Evolutionary conservation across 1,140 invertebrate genomes (phyloP).

Genomic region (Limonius californicus): DNA sequence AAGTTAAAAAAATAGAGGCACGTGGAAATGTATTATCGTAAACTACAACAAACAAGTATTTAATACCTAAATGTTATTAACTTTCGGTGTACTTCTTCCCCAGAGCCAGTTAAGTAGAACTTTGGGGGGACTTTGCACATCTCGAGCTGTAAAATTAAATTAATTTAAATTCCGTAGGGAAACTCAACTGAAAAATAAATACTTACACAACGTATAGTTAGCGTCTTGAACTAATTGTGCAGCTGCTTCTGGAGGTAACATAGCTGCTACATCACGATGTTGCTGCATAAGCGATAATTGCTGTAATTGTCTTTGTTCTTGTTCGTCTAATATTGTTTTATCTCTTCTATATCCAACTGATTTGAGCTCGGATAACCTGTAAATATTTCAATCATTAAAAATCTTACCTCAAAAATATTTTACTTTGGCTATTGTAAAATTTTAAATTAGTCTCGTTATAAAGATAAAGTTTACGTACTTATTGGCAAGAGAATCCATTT

Average conservation of each 20-base stretch:
- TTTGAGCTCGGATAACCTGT: slow-evolving; percentile 68
- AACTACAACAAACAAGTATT: background rate
- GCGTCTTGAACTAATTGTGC: slow-evolving; percentile 60
- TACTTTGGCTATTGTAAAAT: too few species aligned
- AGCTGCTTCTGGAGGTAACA: slow-evolving; percentile 62
- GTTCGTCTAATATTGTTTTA: slow-evolving; percentile 67
- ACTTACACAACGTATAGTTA: slow-evolving; percentile 69
- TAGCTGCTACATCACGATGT: slow-evolving; percentile 60
- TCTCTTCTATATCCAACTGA: slow-evolving; percentile 68
- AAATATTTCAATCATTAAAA: too few species aligned
- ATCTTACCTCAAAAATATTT: too few species aligned
- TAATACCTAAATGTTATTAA: slow-evolving; percentile 42
- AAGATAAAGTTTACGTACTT: slow-evolving; percentile 22
- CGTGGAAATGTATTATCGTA: background rate
- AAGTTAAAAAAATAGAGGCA: background rate
- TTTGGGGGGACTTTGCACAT: slow-evolving; percentile 70
- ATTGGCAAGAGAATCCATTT: slow-evolving; percentile 31
- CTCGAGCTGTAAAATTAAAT: slow-evolving; percentile 58
- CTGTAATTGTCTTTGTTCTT: slow-evolving; percentile 64
- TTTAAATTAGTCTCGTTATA: too few species aligned
- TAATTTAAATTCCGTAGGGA: background rate
- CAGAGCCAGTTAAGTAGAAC: slow-evolving; percentile 74
- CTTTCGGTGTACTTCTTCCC: slow-evolving; percentile 52
- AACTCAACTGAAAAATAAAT: too few species aligned
- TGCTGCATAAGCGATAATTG: slow-evolving; percentile 66